Conservation (phyloP, 2,888 invertebrate species). For the Oxytorus armatus region DNA sequence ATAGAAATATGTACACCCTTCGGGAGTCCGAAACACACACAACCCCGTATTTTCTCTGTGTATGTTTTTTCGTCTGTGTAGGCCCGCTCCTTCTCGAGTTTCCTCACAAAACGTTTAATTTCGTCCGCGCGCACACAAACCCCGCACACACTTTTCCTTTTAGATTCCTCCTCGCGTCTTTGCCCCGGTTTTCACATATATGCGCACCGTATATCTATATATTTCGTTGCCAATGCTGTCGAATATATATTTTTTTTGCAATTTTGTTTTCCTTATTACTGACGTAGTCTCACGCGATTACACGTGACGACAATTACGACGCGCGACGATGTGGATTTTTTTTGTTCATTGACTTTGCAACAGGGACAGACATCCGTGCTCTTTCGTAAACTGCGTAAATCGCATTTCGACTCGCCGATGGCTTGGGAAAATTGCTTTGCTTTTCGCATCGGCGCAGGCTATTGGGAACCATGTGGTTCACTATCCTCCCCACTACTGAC, state of each 20-base stretch:
- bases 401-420: conserved; percentile 37
- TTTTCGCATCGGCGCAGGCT: conserved; percentile 63
- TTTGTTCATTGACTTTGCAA: conserved; percentile 4
- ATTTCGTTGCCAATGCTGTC: not conserved
- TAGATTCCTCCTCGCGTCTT: conserved; percentile 19
- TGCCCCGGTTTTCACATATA: conserved; percentile 18
- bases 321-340: conserved; percentile 11
- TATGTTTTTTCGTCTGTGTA: conserved; percentile 17
- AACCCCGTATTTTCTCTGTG: conserved; percentile 47
- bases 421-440: conserved; percentile 68
- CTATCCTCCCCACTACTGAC: conserved; percentile 65
- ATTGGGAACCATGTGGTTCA: conserved; percentile 73
- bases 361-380: conserved; percentile 28
- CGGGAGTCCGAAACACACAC: conserved; percentile 30
- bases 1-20: conserved; percentile 22
- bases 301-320: conserved; percentile 64
- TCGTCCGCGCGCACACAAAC: conserved; percentile 47
- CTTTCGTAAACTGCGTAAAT: conserved; percentile 72
- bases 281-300: conserved; percentile 68
- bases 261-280: conserved; percentile 40
- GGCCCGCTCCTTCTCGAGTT: conserved; percentile 58
- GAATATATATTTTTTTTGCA: conserved; percentile 18
- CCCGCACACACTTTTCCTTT: conserved; percentile 29
- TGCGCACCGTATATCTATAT: too few relatives aligned
- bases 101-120: conserved; percentile 66